Evolutionary conservation across 2,888 invertebrate genomes (phyloP), one percentile per base, ranked within the genome.

Genomic region (Xestobium rufovillosum): DNA sequence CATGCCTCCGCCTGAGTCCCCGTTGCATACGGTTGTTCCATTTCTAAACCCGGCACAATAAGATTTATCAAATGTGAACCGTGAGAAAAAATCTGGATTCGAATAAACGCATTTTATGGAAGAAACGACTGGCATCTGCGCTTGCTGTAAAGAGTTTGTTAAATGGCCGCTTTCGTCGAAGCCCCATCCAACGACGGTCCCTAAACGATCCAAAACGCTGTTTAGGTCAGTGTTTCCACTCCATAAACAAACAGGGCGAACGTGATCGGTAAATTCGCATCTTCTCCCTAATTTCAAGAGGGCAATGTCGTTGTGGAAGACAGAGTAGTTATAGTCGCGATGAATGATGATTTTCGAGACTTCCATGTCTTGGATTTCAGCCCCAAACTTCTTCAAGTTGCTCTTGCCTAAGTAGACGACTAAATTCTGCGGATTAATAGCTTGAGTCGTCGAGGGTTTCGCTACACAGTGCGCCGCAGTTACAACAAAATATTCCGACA

Each of bases 391-490:
- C n/a, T 57, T 49, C 25, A 65, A 44, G 19, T 51, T 50, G 38
- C 59, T 48, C 49, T 57, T 61, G 4, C 61, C 67, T 25, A 68
- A 51, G 42, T 63, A 66, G 3, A 63, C 43, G 3, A 65, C 38
- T 4, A 67, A 38, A 27, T 51, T 50, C 15, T 59, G 52, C 3
- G 59, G 49, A 28, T 62, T 56, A 2, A 65, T 52, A 6, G 23
- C 23, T 27, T 41, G 44, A 14, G 50, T 55, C 2, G 52, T 58
- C 15, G 51, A 49, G 2, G 53, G 53, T 30, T 51, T 56, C 1
- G 76, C 74, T 36, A 78, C 74, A 57, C 78, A 80, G 61, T 78
- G 78, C 0, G 78, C 78, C 1, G 78, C 78, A 6, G 79, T 79
- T 47, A 80, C 55, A 14, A 78, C 66, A 52, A 74, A 71, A 11